These are phyloP conservation scores for Dromococcyx pavoninus DNA, from an alignment of 2,797 vertebrate genomes.

Conservation along the genomic window DNA sequence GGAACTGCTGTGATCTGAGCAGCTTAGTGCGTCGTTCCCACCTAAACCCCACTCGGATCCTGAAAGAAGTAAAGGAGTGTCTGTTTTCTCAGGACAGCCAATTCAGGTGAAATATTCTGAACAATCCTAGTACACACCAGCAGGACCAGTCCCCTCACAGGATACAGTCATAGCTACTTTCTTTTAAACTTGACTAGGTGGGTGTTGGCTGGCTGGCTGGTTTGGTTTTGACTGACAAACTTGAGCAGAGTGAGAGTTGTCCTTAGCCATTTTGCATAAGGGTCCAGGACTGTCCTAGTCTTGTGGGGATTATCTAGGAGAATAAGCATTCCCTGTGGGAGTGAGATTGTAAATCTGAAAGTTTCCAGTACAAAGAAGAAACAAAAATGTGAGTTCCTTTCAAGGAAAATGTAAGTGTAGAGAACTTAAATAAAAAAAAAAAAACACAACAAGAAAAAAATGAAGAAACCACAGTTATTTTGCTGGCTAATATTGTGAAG, in stretches of 20 bases:
- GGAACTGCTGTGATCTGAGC: slow-evolving; percentile 27
- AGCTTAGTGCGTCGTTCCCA: background rate
- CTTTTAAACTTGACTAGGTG: background rate
- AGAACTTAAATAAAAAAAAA: background rate
- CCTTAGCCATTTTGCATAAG: accelerated
- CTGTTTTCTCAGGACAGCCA: background rate
- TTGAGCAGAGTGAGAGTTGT: background rate
- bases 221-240: background rate
- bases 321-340: background rate
- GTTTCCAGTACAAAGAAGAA: background rate
- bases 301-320: background rate
- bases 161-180: background rate
- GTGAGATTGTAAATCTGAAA: background rate
- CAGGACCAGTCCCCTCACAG: background rate
- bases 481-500: slow-evolving; percentile 58
- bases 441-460: background rate
- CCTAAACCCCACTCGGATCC: background rate
- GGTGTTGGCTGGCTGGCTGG: background rate
- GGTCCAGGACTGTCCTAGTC: background rate
- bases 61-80: background rate
- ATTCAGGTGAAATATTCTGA: background rate
- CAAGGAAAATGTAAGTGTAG: slow-evolving; percentile 47
- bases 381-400: background rate
- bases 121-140: background rate
- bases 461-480: slow-evolving; percentile 68